phyloP scores from a whole-genome alignment of 2,888 invertebrate species.

The Parochlus steinenii region DNA sequence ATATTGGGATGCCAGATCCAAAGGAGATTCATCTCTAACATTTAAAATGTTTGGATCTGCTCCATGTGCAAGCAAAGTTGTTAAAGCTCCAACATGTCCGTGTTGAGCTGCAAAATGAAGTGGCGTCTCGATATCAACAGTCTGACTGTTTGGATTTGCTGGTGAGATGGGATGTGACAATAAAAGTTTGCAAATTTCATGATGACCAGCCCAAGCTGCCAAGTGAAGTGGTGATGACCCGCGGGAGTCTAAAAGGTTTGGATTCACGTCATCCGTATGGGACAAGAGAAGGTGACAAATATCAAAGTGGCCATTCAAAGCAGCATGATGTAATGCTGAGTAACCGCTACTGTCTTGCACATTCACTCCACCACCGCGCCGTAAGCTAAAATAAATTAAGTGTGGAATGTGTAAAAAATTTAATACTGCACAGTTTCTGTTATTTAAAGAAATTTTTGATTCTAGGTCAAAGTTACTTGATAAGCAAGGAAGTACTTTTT shows the following conservation, averaged over 20 bases:
- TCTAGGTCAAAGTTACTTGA: too few species aligned
- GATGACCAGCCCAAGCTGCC: constrained; percentile 88
- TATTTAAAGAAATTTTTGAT: neutral
- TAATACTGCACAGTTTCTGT: constrained; percentile 11
- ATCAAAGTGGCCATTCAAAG: constrained; percentile 82
- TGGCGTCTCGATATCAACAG: constrained; percentile 79
- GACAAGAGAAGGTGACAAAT: constrained; percentile 69
- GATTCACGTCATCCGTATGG: constrained; percentile 68
- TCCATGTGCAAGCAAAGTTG: constrained; percentile 62
- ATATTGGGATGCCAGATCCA: constrained; percentile 89
- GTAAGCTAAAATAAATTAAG: constrained; percentile 55
- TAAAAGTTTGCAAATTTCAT: constrained; percentile 71
- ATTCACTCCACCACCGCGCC: constrained; percentile 80
- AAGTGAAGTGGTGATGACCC: constrained; percentile 86
- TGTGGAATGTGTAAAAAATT: constrained; percentile 16
- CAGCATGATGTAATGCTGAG: constrained; percentile 85
- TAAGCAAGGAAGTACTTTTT: too few species aligned
- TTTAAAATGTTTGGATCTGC: constrained; percentile 82
- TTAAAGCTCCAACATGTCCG: constrained; percentile 74
- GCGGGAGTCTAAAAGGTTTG: constrained; percentile 74
- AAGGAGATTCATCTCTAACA: constrained; percentile 72
- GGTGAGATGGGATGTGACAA: constrained; percentile 66
- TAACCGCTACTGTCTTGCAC: constrained; percentile 87
- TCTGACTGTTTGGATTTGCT: constrained; percentile 72
- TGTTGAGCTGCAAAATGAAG: constrained; percentile 87